Conservation (phyloP, 2,113 vertebrate genomes). For the Carassius auratus region DNA sequence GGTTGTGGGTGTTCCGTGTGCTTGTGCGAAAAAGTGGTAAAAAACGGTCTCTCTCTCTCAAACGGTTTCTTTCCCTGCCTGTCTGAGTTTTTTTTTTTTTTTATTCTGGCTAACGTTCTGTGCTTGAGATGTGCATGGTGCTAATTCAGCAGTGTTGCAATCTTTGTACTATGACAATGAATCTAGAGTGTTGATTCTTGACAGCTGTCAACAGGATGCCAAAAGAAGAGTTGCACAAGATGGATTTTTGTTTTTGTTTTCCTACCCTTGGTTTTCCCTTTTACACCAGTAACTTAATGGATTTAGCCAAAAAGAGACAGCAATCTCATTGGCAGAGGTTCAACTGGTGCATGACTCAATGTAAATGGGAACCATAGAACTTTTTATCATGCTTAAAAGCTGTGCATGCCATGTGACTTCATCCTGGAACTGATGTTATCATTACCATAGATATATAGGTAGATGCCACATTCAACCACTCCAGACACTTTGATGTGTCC, state of each 20-base stretch:
- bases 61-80: constrained; percentile 43
- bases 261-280: not conserved
- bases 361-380: not conserved
- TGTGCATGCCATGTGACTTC: not conserved
- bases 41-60: constrained; percentile 46
- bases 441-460: too few species aligned
- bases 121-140: constrained; percentile 54
- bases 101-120: constrained; percentile 37
- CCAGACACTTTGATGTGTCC: too few species aligned
- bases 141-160: constrained; percentile 55
- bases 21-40: constrained; percentile 59
- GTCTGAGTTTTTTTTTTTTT: constrained; percentile 40
- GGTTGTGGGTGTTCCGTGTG: constrained; percentile 63
- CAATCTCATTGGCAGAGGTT: not conserved
- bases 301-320: not conserved
- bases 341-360: not conserved
- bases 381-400: not conserved
- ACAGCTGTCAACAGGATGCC: constrained; percentile 45
- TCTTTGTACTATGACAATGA: constrained; percentile 43
- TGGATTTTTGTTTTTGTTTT: constrained; percentile 49
- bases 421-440: not conserved
- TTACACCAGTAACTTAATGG: not conserved
- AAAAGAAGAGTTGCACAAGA: constrained; percentile 47
- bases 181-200: constrained; percentile 29
- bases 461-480: too few species aligned